A percentile compares a stretch with the other conserved stretches of the same genome.
Conservation (phyloP, 2,113 vertebrate genomes). For the Leucosticte australis region DNA sequence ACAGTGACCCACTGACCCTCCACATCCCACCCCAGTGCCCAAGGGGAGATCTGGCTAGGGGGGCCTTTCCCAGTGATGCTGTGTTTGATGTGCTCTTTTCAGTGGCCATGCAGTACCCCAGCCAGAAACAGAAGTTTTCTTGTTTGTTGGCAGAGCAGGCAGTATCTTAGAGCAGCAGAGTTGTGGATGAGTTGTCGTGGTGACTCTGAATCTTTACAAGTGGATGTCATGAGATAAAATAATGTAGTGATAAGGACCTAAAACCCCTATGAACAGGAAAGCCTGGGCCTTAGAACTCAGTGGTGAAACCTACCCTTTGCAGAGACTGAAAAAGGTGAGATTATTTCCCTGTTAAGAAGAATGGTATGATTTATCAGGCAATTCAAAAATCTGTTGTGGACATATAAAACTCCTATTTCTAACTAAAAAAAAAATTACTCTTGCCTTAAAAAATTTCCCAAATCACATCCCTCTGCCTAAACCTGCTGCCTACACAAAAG, state of each 20-base stretch:
- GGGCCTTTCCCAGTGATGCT: background rate
- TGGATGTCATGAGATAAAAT: background rate
- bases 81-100: background rate
- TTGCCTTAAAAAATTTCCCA: background rate
- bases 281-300: background rate
- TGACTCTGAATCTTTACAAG: background rate
- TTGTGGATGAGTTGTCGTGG: fast-evolving
- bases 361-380: background rate
- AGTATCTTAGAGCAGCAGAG: background rate
- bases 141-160: background rate
- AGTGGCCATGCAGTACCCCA: background rate
- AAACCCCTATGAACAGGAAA: background rate
- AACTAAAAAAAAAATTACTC: background rate
- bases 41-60: background rate
- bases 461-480: background rate
- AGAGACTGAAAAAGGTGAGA: background rate
- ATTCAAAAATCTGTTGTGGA: background rate
- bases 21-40: background rate
- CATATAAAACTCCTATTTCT: background rate
- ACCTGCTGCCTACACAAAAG: background rate
- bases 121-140: background rate
- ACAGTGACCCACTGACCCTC: background rate
- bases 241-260: background rate
- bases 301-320: background rate
- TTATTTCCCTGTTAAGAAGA: background rate